Conservation (phyloP, 2,888 invertebrate species). For the Cybosia mesomella region DNA sequence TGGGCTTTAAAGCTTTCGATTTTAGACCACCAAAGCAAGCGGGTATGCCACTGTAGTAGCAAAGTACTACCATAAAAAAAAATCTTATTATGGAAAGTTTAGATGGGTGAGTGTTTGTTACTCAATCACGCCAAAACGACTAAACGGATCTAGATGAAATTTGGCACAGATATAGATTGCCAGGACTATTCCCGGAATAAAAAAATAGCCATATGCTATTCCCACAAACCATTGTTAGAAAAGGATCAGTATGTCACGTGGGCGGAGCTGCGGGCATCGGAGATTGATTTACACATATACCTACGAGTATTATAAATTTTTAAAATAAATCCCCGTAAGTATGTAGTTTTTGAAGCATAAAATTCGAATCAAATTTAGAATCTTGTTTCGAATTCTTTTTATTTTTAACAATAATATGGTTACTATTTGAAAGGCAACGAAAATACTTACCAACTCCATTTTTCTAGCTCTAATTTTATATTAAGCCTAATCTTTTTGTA, state of each 20-base stretch:
- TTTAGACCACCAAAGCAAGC: constrained; percentile 4
- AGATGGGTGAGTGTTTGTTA: too few relatives aligned
- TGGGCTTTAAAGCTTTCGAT: constrained; percentile 36
- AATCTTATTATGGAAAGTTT: neutral
- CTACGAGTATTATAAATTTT: too few relatives aligned
- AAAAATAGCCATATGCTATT: too few relatives aligned
- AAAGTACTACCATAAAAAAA: neutral
- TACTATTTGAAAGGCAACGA: neutral
- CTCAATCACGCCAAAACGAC: neutral
- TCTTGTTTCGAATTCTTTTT: constrained; percentile 10
- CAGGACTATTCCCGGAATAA: too few relatives aligned
- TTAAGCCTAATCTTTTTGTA: neutral
- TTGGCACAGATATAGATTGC: neutral
- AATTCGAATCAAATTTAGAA: constrained; percentile 13
- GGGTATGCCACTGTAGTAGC: neutral
- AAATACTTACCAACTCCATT: neutral
- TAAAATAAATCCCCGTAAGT: too few relatives aligned
- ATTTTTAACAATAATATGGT: constrained; percentile 12
- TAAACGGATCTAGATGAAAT: neutral
- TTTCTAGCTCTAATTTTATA: neutral
- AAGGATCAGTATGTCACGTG: too few relatives aligned
- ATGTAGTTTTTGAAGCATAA: constrained; percentile 7
- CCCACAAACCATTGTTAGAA: too few relatives aligned
- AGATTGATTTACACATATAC: too few relatives aligned
- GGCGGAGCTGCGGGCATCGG: too few relatives aligned